Conservation (phyloP, 2,888 invertebrate species). For the Argynnis bischoffii region DNA sequence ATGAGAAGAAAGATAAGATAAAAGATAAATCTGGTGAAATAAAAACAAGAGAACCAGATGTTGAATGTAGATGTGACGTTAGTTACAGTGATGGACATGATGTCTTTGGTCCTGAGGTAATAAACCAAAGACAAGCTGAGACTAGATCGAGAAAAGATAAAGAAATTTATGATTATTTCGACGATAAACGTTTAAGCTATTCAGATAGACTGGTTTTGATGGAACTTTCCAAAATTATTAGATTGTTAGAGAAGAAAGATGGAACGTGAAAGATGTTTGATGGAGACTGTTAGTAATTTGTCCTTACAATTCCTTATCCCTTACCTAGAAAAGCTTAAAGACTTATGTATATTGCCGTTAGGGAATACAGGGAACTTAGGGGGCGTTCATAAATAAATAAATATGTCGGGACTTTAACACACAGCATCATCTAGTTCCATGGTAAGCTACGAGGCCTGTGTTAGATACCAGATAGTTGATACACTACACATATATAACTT, state of each 20-base stretch:
- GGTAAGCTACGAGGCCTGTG: no score
- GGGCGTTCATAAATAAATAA: no score
- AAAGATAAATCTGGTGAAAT: not conserved
- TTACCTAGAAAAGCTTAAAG: no score
- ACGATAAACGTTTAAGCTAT: slow-evolving; percentile 4
- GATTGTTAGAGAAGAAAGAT: slow-evolving; percentile 58
- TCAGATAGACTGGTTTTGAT: slow-evolving; percentile 49
- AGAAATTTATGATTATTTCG: not conserved
- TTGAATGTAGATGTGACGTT: slow-evolving; percentile 15
- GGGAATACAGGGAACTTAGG: no score
- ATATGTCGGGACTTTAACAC: no score
- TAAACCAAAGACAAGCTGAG: not conserved
- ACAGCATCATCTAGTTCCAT: no score
- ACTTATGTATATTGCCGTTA: no score
- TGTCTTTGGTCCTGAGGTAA: not conserved
- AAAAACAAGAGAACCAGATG: slow-evolving; percentile 1
- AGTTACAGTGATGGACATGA: not conserved
- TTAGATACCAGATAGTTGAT: no score
- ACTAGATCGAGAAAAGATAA: not conserved
- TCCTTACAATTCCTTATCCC: not conserved
- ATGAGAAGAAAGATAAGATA: not conserved
- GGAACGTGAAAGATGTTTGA: slow-evolving; percentile 48
- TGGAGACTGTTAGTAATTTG: slow-evolving; percentile 9
- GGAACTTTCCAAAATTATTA: slow-evolving; percentile 62
- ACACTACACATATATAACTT: no score